Conservation (phyloP, 2,113 vertebrate genomes). For the Xyliphius kryptos region DNA sequence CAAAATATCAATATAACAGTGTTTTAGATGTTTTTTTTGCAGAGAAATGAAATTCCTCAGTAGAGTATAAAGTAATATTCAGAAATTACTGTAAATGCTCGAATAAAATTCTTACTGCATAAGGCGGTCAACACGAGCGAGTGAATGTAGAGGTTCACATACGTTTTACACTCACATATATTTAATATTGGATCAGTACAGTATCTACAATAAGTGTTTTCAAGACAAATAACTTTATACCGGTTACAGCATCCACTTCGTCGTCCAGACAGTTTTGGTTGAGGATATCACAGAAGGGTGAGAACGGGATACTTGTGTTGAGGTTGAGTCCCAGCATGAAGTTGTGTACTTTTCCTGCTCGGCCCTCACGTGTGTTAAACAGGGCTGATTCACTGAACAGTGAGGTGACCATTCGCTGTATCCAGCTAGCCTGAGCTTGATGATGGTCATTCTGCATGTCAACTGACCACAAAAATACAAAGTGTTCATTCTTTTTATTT, state of each 20-base stretch:
- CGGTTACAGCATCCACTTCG: slow-evolving; percentile 81
- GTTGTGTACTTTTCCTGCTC: slow-evolving; percentile 95
- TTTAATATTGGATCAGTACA: too few relatives aligned
- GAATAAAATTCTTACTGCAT: too few relatives aligned
- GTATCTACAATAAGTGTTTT: too few relatives aligned
- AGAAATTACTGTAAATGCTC: too few relatives aligned
- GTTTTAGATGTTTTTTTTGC: too few relatives aligned
- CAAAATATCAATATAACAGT: too few relatives aligned
- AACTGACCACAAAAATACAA: slow-evolving; percentile 50
- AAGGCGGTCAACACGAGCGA: too few relatives aligned
- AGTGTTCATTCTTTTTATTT: neutral
- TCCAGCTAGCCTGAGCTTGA: slow-evolving; percentile 81
- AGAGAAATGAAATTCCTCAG: too few relatives aligned
- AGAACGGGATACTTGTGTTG: slow-evolving; percentile 74
- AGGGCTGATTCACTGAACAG: slow-evolving; percentile 81
- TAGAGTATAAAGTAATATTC: too few relatives aligned
- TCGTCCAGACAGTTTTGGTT: slow-evolving; percentile 65
- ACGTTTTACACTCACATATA: too few relatives aligned
- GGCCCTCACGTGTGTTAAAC: slow-evolving; percentile 92
- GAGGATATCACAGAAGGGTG: slow-evolving; percentile 58
- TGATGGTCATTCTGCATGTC: slow-evolving; percentile 66
- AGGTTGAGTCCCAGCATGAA: slow-evolving; percentile 97
- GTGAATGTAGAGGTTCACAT: too few relatives aligned
- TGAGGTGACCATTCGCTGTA: slow-evolving; percentile 85
- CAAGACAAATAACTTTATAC: too few relatives aligned